Conservation (phyloP, 2,113 vertebrate species). For the Charadrius vociferus region DNA sequence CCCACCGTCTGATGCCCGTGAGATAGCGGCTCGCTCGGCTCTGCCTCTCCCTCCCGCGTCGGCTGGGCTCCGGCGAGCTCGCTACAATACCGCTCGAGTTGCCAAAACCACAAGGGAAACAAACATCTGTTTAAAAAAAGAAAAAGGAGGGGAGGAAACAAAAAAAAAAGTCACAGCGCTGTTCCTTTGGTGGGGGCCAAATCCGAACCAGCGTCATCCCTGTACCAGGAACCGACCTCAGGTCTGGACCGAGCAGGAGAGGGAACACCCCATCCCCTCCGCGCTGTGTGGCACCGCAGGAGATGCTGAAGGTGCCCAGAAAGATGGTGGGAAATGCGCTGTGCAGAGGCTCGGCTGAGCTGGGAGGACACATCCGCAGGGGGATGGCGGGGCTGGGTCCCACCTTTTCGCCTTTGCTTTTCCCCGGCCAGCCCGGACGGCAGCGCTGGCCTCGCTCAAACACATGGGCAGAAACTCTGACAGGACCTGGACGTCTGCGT, state of each 20-base stretch:
- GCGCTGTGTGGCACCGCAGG: rapidly evolving
- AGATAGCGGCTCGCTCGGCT: background rate
- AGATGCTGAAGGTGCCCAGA: background rate
- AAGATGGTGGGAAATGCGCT: background rate
- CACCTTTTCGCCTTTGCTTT: background rate
- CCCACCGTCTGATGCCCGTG: background rate
- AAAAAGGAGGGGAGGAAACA: rapidly evolving
- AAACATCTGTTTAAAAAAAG: background rate
- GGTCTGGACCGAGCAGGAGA: background rate
- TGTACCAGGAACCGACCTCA: background rate
- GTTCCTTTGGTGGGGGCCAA: background rate
- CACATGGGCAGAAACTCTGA: background rate
- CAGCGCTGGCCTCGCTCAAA: background rate
- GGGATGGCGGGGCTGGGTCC: background rate
- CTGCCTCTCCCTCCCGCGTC: background rate
- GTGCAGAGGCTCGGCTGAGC: background rate
- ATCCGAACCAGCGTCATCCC: rapidly evolving
- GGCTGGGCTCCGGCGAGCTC: background rate
- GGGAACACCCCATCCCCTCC: background rate
- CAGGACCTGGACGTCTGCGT: rapidly evolving
- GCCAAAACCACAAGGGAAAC: background rate
- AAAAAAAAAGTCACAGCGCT: rapidly evolving
- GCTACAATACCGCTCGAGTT: background rate
- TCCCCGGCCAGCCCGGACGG: background rate
- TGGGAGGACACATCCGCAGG: rapidly evolving